Base-by-base conservation (phyloP, 2,113 vertebrate genomes). In the Lagopus leucura region DNA sequence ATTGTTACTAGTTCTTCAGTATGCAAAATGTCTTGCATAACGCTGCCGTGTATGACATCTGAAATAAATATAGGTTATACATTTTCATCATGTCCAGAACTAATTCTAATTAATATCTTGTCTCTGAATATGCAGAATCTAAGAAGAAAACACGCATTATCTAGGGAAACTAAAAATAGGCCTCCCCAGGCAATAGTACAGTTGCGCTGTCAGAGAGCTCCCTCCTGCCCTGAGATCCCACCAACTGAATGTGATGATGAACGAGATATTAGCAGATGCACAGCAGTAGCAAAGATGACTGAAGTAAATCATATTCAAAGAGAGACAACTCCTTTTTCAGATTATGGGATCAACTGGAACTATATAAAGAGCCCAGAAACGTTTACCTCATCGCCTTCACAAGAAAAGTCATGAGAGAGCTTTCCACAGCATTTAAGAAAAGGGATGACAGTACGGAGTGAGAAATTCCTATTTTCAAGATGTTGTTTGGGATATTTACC, bases 141-240 rank as follows among this genome's bases (percentile, higher is more conserved):
- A 57, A 71, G 82, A 88, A 88, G 82, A 81, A 96, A 94, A 81
- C 64, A 63, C 30, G 11, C n/a, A 88, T 83, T 91, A 72, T 42
- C 88, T 81, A 86, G 92, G 89, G 86, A 88, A 86, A 71, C 88
- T 86, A 91, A 95, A 95, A 94, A 92, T 94, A 88, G 3, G 13
- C 55, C 86, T 94, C 90, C 90, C 88, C 77, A 93, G 92, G 95
- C 90, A 95, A 93, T 30, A 64, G 82, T 19, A 50, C 88, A 52
- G 72, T 80, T 86, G 22, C 69, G 69, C 76, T 90, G 82, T 74
- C 85, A 94, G 87, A 89, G 77, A 75, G 54, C 61, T 93, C 52
- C 79, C 57, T 94, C 66, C 79, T 91, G 93, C 90, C 94, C 91
- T 91, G 76, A 88, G 86, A 86, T 50, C 76, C 61, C 90, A 86